A percentile compares a stretch with the other conserved stretches of the same genome.
Conservation (phyloP, 2,888 invertebrate species). For the Agrenia bidenticulata region DNA sequence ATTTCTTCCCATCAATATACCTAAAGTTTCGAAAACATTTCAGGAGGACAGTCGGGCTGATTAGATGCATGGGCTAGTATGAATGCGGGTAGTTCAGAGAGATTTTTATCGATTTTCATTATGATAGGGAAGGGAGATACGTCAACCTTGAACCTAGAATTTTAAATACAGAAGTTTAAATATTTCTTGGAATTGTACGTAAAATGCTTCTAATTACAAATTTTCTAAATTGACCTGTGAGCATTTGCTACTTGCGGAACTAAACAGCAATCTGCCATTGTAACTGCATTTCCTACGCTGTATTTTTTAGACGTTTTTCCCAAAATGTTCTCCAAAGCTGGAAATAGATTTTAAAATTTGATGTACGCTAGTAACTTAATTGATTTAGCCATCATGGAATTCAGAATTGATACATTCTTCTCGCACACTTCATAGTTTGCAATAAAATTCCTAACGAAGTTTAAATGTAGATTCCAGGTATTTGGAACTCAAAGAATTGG, state of each 20-base stretch:
- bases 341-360: no score
- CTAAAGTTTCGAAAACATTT: constrained; percentile 55
- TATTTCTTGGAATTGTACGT: neutral
- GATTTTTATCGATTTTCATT: constrained; percentile 77
- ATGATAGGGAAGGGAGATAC: constrained; percentile 86
- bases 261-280: constrained; percentile 90
- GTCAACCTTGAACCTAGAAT: constrained; percentile 83
- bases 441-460: no score
- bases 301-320: constrained; percentile 83
- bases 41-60: constrained; percentile 93
- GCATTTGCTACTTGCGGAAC: constrained; percentile 96
- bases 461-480: no score
- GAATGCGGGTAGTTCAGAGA: constrained; percentile 86
- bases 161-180: neutral
- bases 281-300: constrained; percentile 89
- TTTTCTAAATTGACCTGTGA: constrained; percentile 64
- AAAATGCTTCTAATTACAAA: neutral
- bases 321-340: constrained; percentile 83
- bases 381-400: no score
- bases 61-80: constrained; percentile 85
- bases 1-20: no score
- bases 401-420: no score
- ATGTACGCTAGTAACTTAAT: no score
- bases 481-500: no score
- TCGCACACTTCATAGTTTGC: no score